A percentile compares a stretch with the other conserved stretches of the same genome.
These are phyloP conservation scores for Sciaenops ocellatus DNA, from an alignment of 2,797 vertebrate genomes.

Conservation along the genomic window DNA sequence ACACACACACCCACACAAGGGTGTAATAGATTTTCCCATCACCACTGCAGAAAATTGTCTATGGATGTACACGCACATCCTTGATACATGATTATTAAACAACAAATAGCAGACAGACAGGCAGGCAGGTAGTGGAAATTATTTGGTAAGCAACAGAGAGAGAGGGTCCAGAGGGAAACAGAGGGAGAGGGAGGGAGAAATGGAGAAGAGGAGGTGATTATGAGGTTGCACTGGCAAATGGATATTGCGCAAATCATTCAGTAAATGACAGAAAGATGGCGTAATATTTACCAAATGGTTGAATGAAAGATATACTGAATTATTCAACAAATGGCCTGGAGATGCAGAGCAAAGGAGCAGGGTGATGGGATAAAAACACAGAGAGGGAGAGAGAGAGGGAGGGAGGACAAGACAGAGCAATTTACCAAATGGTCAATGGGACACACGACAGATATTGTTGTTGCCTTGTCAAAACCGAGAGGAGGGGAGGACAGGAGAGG, in stretches of 20 bases:
- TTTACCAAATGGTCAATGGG: conserved; percentile 66
- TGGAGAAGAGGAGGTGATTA: conserved; percentile 55
- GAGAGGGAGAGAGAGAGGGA: background rate
- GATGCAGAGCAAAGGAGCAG: conserved; percentile 37
- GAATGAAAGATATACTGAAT: conserved; percentile 69
- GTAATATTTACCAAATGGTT: conserved; percentile 70
- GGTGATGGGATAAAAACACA: conserved; percentile 56
- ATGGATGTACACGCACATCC: conserved; percentile 60
- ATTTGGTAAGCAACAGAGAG: conserved; percentile 46
- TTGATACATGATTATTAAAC: conserved; percentile 76
- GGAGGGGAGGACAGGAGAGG: conserved; percentile 14
- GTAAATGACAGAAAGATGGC: conserved; percentile 65
- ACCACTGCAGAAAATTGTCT: conserved; percentile 65
- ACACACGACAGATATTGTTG: conserved; percentile 50
- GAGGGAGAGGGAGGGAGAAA: background rate
- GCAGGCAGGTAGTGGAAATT: conserved; percentile 48
- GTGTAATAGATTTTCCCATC: conserved; percentile 69
- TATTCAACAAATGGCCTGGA: conserved; percentile 61
- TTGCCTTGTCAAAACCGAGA: conserved; percentile 40
- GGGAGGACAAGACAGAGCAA: conserved; percentile 28
- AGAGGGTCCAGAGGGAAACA: conserved; percentile 35
- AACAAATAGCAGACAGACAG: conserved; percentile 57
- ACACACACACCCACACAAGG: conserved; percentile 28
- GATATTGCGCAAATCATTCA: conserved; percentile 61
- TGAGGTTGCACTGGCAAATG: conserved; percentile 64